Evolutionary conservation across 1,140 invertebrate species (phyloP), one percentile per base, ranked within the genome.

Genomic region (Brachionus rubens): DNA sequence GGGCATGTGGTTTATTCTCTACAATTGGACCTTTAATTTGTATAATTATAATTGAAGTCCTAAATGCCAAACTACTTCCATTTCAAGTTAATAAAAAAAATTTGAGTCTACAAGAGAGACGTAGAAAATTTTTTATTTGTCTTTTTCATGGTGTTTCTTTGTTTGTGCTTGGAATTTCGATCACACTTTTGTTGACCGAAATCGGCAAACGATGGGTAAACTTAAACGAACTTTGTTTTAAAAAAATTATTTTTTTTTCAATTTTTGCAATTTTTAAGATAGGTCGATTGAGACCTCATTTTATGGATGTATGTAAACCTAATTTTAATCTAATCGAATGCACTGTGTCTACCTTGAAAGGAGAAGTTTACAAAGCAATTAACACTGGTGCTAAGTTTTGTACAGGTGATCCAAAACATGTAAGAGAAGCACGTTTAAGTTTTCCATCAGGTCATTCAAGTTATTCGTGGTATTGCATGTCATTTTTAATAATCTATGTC

Each of bases 211-310:
- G 95, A 48, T 72, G 46, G 46, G 65, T 70, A 50, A 50, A 26
- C 12, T 5, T 4, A 12, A 50, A 36, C 19, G n/a, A n/a, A n/a
- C n/a, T n/a, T n/a, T n/a, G n/a, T n/a, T n/a, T n/a, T n/a, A n/a
- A n/a, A n/a, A n/a, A 33, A 16, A 36, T 41, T 4, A 92, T 96
- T 80, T 89, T 95, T 78, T 91, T 90, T 21, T 36, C 97, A n/a
- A n/a, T n/a, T n/a, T n/a, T n/a, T n/a, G n/a, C n/a, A n/a, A n/a
- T 96, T 84, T 96, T 95, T 79, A 90, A 90, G 2, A 90, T 97
- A 76, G 95, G 95, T 30, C 87, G 94, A 50, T 85, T 97, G 68
- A 85, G 95, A n/a, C 95, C 95, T 6, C 93, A 98, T 85, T 98
- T 97, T 84, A 88, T 94, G 78, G 87, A 87, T 78, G 84, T 77